Evolutionary conservation across 2,888 invertebrate species (phyloP), one percentile per base, ranked within the genome.

Genomic region (Sarcophaga rosellei): DNA sequence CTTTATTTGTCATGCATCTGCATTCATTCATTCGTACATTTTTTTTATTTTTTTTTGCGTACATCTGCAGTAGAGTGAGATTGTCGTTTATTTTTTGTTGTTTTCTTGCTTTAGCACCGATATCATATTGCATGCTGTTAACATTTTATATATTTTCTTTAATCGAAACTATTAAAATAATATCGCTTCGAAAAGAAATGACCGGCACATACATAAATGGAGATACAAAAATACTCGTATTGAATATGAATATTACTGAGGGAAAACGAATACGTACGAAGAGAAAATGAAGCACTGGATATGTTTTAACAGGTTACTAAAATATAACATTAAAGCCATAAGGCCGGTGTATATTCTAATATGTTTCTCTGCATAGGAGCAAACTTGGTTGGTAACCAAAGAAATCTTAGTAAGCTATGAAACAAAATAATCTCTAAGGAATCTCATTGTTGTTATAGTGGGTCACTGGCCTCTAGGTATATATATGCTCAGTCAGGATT

Each of bases 1-100:
- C 65, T 84, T 79, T 79, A 63, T 74, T 35, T 83, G 74, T 68
- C 66, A 68, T 68, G 68, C 83, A 83, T 83, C 83, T 84, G 78
- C 78, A 72, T 63, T 63, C 35, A 35, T 35, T 35, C 35, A 35
- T 35, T 8, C 8, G 10, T 8, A 0, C 35, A 8, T 35, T 6
- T 35, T 8, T 53, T 53, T 15, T 15, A 53, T 53, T 53, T 53
- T 53, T 0, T 53, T 53, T 35, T 35, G 35, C 53, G 53, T 70
- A 70, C 62, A 69, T 57, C 81, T 81, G 81, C 76, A 76, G 44
- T 25, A 73, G 35, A 3, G 53, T 15, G 3, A 1, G 53, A 53
- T 53, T 15, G 35, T 8, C 4, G n/a, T 25, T 25, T 25, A 0
- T 25, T 10, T 35, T 10, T 35, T 35, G 8, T 35, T 35, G 35